phyloP scores from a whole-genome alignment of 2,888 invertebrate genomes.

The Diabrotica balteata region DNA sequence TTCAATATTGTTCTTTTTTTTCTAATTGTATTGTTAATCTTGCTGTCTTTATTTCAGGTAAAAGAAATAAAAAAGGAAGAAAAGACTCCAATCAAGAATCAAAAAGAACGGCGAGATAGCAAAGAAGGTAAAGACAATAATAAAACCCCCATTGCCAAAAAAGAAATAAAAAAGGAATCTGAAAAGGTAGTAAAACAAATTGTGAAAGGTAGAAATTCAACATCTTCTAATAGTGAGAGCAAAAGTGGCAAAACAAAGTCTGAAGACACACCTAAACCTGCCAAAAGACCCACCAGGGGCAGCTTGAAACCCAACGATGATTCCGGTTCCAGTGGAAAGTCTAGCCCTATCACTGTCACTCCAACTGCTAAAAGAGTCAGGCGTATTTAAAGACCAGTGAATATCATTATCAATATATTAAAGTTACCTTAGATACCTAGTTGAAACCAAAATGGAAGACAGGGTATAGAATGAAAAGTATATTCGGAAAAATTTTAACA shows the following conservation, averaged over 20 bases:
- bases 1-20: no score
- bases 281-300: slow-evolving; percentile 59
- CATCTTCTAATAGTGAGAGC: slow-evolving; percentile 35
- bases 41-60: neutral
- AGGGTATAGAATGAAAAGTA: slow-evolving; percentile 19
- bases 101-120: slow-evolving; percentile 54
- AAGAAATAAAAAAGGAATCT: slow-evolving; percentile 55
- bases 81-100: slow-evolving; percentile 48
- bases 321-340: slow-evolving; percentile 56
- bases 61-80: slow-evolving; percentile 51
- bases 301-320: slow-evolving; percentile 59
- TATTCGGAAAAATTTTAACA: neutral
- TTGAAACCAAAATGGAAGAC: slow-evolving; percentile 28
- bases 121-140: slow-evolving; percentile 52
- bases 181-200: slow-evolving; percentile 49
- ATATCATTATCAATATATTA: no score
- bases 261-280: slow-evolving; percentile 53
- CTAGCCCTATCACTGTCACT: slow-evolving; percentile 57
- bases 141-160: slow-evolving; percentile 50
- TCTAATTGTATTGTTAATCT: no score
- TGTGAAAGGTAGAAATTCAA: slow-evolving; percentile 45
- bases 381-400: slow-evolving; percentile 44
- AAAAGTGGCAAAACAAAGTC: slow-evolving; percentile 48
- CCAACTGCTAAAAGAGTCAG: slow-evolving; percentile 49
- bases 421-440: slow-evolving; percentile 14